phyloP scores from a whole-genome alignment of 1,140 invertebrate genomes.

The Drosophila ambigua region DNA sequence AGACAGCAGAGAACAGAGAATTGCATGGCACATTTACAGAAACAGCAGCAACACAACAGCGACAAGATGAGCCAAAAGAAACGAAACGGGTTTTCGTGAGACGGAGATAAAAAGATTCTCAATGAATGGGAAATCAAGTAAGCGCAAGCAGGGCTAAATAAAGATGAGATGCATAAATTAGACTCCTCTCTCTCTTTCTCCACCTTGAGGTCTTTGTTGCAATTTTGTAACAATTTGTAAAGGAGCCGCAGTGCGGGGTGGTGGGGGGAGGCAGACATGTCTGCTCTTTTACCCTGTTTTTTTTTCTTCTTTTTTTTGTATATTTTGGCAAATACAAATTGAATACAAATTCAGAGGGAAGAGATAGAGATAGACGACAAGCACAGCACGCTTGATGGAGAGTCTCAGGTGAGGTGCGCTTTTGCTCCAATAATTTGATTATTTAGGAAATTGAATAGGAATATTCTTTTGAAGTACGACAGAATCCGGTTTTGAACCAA shows the following conservation, averaged over 20 bases:
- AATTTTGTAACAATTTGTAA: slow-evolving; percentile 73
- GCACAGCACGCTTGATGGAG: too few species aligned
- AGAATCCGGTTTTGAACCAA: too few species aligned
- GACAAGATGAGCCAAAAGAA: slow-evolving; percentile 37
- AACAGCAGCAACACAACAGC: slow-evolving; percentile 35
- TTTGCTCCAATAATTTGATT: too few species aligned
- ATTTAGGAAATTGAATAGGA: too few species aligned
- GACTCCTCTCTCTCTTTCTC: slow-evolving; percentile 6
- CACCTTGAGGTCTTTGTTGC: slow-evolving; percentile 18
- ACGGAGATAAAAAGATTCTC: slow-evolving; percentile 57
- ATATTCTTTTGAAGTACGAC: too few species aligned
- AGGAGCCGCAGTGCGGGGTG: neutral
- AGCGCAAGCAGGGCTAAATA: slow-evolving; percentile 61
- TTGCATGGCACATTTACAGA: slow-evolving; percentile 35
- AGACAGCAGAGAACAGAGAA: slow-evolving; percentile 29
- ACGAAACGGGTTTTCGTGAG: slow-evolving; percentile 57
- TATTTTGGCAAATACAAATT: slow-evolving; percentile 37
- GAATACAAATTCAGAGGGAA: slow-evolving; percentile 24
- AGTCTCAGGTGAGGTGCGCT: too few species aligned
- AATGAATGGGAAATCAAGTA: slow-evolving; percentile 60
- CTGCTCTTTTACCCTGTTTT: slow-evolving; percentile 31
- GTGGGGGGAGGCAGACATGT: slow-evolving; percentile 6
- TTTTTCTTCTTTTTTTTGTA: neutral
- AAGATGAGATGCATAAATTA: slow-evolving; percentile 78
- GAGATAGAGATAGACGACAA: too few species aligned